Base-by-base conservation (phyloP, 2,888 invertebrate genomes). In the Lasioglossum pauxillum region DNA sequence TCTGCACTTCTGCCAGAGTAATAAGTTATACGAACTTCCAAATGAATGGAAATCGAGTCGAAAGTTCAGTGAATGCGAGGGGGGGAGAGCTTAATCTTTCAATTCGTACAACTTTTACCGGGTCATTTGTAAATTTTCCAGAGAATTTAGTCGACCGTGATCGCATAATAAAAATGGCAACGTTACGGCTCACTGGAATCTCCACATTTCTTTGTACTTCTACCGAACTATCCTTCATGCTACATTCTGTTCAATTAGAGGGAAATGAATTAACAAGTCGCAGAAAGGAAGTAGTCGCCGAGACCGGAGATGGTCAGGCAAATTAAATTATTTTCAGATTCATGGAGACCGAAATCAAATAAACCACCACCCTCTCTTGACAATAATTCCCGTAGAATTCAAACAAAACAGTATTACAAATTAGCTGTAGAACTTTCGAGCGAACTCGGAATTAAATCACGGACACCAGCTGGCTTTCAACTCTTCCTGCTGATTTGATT, bases 31-130 rank as follows among this genome's bases (percentile, higher is more conserved):
- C 27, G 60, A 60, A 60, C 60, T 60, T 60, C 27, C 14, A 60
- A 60, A 60, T 60, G 60, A 60, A 60, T 60, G 60, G 60, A 60
- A 60, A 60, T 60, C 60, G 60, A 60, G 60, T 60, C 27, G 60
- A 60, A 60, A 60, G 60, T 60, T 60, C 60, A 27, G 27, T 2
- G 27, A 27, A 31, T 27, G 14, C 3, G 53, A 1, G 53, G 23
- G 49, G 46, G 2, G 0, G 7, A 2, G 10, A 3, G 57, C 60
- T 60, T 27, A 27, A 60, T 60, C 31, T 60, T 60, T 60, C 60
- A 60, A 60, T 60, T 60, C 60, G 60, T 60, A 14, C 60, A 27
- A 60, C 27, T 60, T 60, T 60, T 27, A 60, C 60, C 27, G 60
- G 27, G 16, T 31, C 60, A 27, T 60, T 60, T 60, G 60, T 60